These are phyloP conservation scores for Disparrhopalites patrizii DNA, from an alignment of 2,888 invertebrate species.

Conservation along the genomic window DNA sequence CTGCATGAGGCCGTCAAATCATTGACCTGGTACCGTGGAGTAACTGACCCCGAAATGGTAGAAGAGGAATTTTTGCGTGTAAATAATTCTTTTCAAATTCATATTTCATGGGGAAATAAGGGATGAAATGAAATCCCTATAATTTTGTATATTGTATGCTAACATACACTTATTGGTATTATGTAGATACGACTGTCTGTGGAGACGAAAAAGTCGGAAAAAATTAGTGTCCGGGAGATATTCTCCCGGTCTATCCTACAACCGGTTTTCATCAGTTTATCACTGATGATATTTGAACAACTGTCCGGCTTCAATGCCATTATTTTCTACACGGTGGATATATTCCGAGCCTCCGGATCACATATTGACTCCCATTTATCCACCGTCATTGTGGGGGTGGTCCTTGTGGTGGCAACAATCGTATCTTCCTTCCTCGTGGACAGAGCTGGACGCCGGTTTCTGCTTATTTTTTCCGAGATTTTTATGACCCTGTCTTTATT, in stretches of 20 bases:
- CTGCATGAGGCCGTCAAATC: constrained; percentile 64
- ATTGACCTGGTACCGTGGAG: constrained; percentile 69
- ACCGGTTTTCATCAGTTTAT: constrained; percentile 69
- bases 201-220: constrained; percentile 1
- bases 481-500: constrained; percentile 68
- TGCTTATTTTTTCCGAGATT: constrained; percentile 70
- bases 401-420: constrained; percentile 57
- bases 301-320: constrained; percentile 79
- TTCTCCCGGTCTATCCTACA: constrained; percentile 62
- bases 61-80: constrained; percentile 40
- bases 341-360: constrained; percentile 71
- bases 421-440: constrained; percentile 66
- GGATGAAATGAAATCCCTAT: not conserved
- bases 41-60: constrained; percentile 50
- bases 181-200: not conserved
- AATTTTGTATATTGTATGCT: not conserved
- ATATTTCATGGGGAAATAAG: not conserved
- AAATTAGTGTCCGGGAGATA: constrained; percentile 57
- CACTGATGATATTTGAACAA: constrained; percentile 82
- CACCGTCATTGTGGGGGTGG: constrained; percentile 58
- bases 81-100: constrained; percentile 2
- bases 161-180: not conserved
- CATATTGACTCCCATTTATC: constrained; percentile 56
- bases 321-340: constrained; percentile 70
- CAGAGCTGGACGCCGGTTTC: constrained; percentile 70